Evolutionary conservation across 2,113 vertebrate genomes (phyloP), one percentile per base, ranked within the genome.

Genomic region (Entomyzon cyanotis): DNA sequence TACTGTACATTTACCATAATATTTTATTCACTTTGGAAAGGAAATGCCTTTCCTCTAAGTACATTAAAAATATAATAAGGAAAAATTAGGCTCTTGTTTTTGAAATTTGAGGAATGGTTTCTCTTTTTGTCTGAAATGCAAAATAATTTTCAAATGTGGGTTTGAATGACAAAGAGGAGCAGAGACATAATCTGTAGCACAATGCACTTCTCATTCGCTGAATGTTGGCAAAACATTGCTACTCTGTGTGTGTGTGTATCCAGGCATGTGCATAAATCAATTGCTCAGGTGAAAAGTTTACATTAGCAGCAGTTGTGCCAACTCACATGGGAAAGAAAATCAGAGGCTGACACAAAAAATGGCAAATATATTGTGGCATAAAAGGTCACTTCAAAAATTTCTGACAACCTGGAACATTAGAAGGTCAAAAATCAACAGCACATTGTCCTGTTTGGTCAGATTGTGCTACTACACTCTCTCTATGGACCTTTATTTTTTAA

Each of bases 331-430:
- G 28, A 53, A 88, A 17, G 39, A 95, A 94, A 96, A 93, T 91
- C 71, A 71, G 52, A 79, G 47, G 42, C 89, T 94, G 87, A 91
- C 76, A 92, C 15, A 87, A 97, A 96, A 96, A 97, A 94, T 94
- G 65, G 59, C 67, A 96, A 96, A 95, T 90, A 87, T 93, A 80
- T 85, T 93, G 63, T 37, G 77, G 27, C 42, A 71, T 90, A 70
- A 97, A 97, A 97, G 91, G 90, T 97, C 90, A 96, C 84, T 96
- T 96, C 15, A 22, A 90, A 94, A 84, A 92, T 93, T 92, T 96
- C 68, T 97, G 97, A 94, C 90, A 95, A 56, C 84, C 74, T 88
- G 93, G 46, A 93, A 92, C 17, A 82, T 94, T 75, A 95, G 92
- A 96, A 97, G 89, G 96, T 96, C 94, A 97, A 89, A 97, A 96